Base-by-base conservation (phyloP, 2,113 vertebrate genomes). In the Brachionichthys hirsutus region DNA sequence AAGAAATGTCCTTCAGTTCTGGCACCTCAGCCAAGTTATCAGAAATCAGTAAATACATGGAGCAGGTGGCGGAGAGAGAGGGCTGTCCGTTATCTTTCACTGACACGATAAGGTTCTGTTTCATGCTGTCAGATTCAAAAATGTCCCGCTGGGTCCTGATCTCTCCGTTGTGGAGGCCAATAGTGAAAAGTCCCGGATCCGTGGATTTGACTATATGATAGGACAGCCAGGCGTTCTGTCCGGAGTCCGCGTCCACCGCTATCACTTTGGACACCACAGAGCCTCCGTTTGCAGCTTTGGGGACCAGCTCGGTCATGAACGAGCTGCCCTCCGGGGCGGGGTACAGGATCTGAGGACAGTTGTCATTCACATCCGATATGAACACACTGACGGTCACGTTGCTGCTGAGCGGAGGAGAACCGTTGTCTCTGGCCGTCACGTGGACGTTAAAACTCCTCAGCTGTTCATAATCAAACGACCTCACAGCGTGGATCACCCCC, bases 381-480 rank as follows among this genome's bases (percentile, higher is more conserved):
- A 30, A 30, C 24, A 30, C 24, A 30, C 24, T 73, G 4, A 88
- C 64, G 0, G 81, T 91, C 50, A 83, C 83, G 2, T 89, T 91
- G 66, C 81, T 90, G 74, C 85, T 90, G 15, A 93, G 88, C 0
- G 87, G 84, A 9, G 90, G 90, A 62, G 87, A 84, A n/a, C 92
- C 91, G 1, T 85, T 85, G 62, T 93, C 89, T 45, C 65, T 69
- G 35, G 88, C 89, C 36, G 75, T 81, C 18, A 92, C 80, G 9
- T 73, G 70, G 15, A 92, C 24, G 4, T 30, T 4, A 34, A 93
- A 82, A 41, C 68, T 68, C 73, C 54, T 73, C 12, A 90, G 70
- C 45, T 90, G 83, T 42, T 93, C 92, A 56, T 92, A 93, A 71
- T 93, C 92, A 57, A 92, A 93, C 34, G 92, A 85, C 24, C 62